These are phyloP conservation scores for Mormyrus proboscirostris DNA, from an alignment of 2,797 vertebrate species.

Conservation along the genomic window DNA sequence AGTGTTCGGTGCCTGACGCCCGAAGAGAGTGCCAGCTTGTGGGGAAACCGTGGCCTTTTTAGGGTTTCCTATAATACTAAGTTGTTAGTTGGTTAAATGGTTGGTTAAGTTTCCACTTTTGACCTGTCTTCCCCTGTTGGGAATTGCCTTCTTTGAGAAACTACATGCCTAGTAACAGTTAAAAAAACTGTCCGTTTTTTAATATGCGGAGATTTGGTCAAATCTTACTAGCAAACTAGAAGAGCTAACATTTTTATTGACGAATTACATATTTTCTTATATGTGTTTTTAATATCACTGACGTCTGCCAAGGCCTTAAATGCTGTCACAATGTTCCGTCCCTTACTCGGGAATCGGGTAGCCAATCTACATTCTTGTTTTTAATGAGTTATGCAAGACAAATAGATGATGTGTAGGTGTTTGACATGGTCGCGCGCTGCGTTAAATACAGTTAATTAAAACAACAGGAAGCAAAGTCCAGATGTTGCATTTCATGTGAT, in stretches of 20 bases:
- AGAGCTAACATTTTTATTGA: neutral
- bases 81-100: neutral
- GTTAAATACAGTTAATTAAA: neutral
- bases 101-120: neutral
- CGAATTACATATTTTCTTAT: neutral
- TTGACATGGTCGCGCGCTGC: neutral
- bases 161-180: neutral
- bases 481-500: neutral
- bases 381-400: neutral
- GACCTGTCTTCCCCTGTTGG: neutral
- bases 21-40: neutral
- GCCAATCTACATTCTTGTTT: neutral
- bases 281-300: neutral
- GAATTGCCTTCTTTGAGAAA: neutral
- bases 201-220: too few relatives aligned
- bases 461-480: neutral
- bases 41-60: neutral
- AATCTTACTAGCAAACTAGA: neutral
- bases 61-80: neutral
- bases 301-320: neutral
- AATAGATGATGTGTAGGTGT: neutral
- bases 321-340: neutral
- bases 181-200: neutral
- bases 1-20: neutral
- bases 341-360: neutral